Evolutionary conservation across 2,888 invertebrate genomes (phyloP).

Genomic region (Mystacides longicornis): DNA sequence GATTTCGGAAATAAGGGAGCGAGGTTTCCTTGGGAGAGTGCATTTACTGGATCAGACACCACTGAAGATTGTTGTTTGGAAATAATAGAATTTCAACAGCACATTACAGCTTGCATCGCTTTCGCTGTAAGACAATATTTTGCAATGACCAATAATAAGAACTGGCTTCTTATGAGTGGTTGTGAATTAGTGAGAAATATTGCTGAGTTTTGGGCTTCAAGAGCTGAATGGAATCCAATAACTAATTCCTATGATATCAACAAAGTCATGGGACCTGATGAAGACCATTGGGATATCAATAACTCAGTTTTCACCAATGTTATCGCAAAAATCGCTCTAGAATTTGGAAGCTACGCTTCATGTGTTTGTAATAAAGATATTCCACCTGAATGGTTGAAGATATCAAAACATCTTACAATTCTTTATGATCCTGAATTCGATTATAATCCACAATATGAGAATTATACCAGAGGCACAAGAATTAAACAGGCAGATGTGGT

Average conservation of each 20-base stretch:
- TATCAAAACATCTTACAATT: conserved; percentile 32
- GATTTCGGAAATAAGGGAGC: conserved; percentile 33
- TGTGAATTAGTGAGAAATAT: conserved; percentile 35
- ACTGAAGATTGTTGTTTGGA: conserved; percentile 38
- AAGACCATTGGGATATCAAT: conserved; percentile 36
- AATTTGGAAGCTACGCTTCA: conserved; percentile 31
- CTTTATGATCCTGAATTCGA: conserved; percentile 31
- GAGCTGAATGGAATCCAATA: conserved; percentile 30
- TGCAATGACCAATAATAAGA: conserved; percentile 18
- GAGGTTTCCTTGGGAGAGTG: conserved; percentile 40
- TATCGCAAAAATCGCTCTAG: conserved; percentile 33
- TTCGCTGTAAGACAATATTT: conserved; percentile 29
- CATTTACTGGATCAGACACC: conserved; percentile 37
- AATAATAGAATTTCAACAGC: conserved; percentile 35
- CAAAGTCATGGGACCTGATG: conserved; percentile 41
- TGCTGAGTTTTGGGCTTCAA: conserved; percentile 35
- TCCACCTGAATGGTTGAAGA: conserved; percentile 20
- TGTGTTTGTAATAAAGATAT: conserved; percentile 17
- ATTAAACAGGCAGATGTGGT: conserved; percentile 40
- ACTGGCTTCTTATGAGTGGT: conserved; percentile 28
- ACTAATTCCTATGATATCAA: conserved; percentile 30
- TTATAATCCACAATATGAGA: conserved; percentile 37
- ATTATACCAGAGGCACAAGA: conserved; percentile 30
- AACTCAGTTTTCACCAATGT: conserved; percentile 40
- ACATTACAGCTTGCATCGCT: conserved; percentile 37